Evolutionary conservation across 1,140 invertebrate genomes (phyloP).

Genomic region (Pogonus chalceus): DNA sequence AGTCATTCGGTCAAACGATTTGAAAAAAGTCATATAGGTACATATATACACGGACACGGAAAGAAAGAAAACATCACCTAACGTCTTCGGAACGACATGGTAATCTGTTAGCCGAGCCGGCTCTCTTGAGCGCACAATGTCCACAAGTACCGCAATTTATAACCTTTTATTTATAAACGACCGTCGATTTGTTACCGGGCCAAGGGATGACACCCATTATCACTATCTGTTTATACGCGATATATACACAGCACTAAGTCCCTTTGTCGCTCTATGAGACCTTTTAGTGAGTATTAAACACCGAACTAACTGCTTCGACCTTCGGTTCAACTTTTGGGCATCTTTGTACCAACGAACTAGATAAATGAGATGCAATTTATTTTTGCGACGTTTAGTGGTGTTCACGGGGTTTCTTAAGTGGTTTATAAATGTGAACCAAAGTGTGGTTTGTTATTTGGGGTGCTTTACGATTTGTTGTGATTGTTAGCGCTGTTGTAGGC

Average conservation of each 20-base stretch:
- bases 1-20: background rate
- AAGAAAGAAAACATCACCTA: background rate
- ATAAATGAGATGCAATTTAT: conserved; percentile 25
- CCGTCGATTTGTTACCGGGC: conserved; percentile 21
- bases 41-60: background rate
- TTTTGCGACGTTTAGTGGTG: conserved; percentile 3
- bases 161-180: conserved; percentile 27
- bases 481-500: background rate
- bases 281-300: conserved; percentile 23
- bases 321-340: conserved; percentile 14
- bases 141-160: conserved; percentile 25
- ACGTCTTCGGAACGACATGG: background rate
- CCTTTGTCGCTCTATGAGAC: conserved; percentile 15
- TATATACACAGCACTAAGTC: conserved; percentile 9
- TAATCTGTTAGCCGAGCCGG: no score
- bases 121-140: background rate
- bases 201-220: conserved; percentile 11
- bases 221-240: conserved; percentile 22
- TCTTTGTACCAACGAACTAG: conserved; percentile 16
- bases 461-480: background rate
- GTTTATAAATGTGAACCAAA: background rate
- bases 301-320: conserved; percentile 9
- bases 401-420: background rate
- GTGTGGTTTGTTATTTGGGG: background rate
- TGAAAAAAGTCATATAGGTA: background rate